Conservation (phyloP, 2,888 invertebrate genomes). For the Ectemnius lituratus region DNA sequence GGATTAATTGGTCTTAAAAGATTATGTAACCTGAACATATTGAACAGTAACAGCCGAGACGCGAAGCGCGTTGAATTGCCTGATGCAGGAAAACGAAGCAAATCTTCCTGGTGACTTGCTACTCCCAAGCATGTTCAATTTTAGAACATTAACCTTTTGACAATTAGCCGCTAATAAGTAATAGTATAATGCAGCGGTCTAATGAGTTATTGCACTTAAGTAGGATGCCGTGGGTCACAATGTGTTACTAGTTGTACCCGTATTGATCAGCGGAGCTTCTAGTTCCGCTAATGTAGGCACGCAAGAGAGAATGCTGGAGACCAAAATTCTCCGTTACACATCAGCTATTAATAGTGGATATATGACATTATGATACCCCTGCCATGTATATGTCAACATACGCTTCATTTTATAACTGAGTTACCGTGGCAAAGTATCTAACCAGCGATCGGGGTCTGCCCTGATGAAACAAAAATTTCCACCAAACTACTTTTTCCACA, state of each 20-base stretch:
- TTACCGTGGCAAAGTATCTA: constrained; percentile 12
- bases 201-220: constrained; percentile 30
- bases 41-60: too few relatives aligned
- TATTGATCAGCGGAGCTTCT: constrained; percentile 49
- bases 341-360: constrained; percentile 43
- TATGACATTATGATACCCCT: constrained; percentile 52
- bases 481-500: too few relatives aligned
- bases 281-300: constrained; percentile 54
- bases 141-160: not conserved
- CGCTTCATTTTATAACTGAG: too few relatives aligned
- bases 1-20: too few relatives aligned
- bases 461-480: too few relatives aligned
- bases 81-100: too few relatives aligned
- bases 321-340: constrained; percentile 51
- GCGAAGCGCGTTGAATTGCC: too few relatives aligned
- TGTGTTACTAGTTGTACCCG: constrained; percentile 43
- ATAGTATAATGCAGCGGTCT: constrained; percentile 13
- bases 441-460: constrained; percentile 8
- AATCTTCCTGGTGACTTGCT: too few relatives aligned
- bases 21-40: too few relatives aligned
- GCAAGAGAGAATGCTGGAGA: constrained; percentile 41
- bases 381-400: constrained; percentile 32
- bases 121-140: too few relatives aligned
- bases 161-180: constrained; percentile 13
- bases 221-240: constrained; percentile 32